phyloP scores from a whole-genome alignment of 2,797 vertebrate species.

The Artibeus lituratus region DNA sequence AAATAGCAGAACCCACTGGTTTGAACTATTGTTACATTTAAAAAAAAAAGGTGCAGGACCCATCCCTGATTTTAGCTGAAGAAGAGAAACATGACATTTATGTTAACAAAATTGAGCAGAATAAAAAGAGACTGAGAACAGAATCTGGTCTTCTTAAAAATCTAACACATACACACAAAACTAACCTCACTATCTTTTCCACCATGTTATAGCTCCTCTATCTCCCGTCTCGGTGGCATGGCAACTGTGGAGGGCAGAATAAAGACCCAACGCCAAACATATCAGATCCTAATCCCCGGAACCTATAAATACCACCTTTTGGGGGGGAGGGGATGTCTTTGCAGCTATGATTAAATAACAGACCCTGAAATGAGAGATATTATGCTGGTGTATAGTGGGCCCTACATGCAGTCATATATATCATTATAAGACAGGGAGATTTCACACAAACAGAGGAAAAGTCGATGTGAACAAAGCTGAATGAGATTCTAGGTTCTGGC shows the following conservation, averaged over 20 bases:
- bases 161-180: neutral
- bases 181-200: neutral
- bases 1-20: neutral
- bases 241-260: neutral
- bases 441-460: neutral
- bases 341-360: neutral
- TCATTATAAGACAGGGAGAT: neutral
- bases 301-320: neutral
- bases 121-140: neutral
- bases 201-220: neutral
- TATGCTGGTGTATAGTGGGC: neutral
- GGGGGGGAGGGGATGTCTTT: neutral
- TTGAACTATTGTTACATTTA: neutral
- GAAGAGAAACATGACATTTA: neutral
- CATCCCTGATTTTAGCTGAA: neutral
- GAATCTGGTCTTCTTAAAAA: neutral
- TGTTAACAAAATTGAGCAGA: neutral
- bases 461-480: fast-evolving
- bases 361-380: neutral
- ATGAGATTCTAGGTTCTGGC: neutral
- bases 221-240: neutral
- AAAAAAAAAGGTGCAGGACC: neutral
- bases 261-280: neutral
- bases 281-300: neutral
- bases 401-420: neutral